phyloP scores from a whole-genome alignment of 2,888 invertebrate genomes.

The Polylopha cassiicola region DNA sequence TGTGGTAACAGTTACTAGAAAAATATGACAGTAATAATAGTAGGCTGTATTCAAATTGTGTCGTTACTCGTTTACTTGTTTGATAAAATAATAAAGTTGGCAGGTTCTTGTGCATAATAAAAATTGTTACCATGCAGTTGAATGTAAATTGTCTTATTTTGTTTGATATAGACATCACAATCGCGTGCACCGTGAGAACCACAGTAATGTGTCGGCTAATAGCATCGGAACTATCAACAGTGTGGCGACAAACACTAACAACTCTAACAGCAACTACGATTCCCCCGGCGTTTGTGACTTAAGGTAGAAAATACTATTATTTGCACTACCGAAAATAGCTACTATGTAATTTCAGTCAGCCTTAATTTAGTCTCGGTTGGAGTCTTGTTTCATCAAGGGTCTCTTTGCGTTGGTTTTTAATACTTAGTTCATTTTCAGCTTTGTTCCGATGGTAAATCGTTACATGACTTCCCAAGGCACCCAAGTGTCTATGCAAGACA shows the following conservation, averaged over 20 bases:
- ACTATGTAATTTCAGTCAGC: too few species aligned
- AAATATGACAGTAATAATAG: too few species aligned
- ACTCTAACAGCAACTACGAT: slow-evolving; percentile 59
- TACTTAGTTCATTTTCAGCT: slow-evolving; percentile 44
- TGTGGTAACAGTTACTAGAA: too few species aligned
- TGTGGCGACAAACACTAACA: slow-evolving; percentile 64
- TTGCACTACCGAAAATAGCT: slow-evolving; percentile 24
- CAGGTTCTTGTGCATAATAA: slow-evolving; percentile 2
- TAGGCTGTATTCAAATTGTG: too few species aligned
- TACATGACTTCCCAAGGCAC: slow-evolving; percentile 76
- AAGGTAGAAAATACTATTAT: slow-evolving; percentile 42
- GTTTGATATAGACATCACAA: slow-evolving; percentile 78
- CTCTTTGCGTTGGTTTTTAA: not conserved
- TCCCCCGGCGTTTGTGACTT: slow-evolving; percentile 73
- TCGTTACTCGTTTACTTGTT: slow-evolving; percentile 2
- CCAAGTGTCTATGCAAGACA: slow-evolving; percentile 72
- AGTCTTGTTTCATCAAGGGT: too few species aligned
- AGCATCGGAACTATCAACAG: slow-evolving; percentile 72
- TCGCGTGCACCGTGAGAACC: slow-evolving; percentile 82
- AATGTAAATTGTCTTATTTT: slow-evolving; percentile 3
- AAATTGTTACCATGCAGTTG: not conserved
- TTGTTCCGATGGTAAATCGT: slow-evolving; percentile 73
- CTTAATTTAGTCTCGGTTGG: too few species aligned
- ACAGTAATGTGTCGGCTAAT: slow-evolving; percentile 74
- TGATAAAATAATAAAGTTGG: too few species aligned